A percentile compares a stretch with the other conserved stretches of the same genome.
Evolutionary conservation across 2,113 vertebrate genomes (phyloP).

Genomic region (Acanthochromis polyacanthus): DNA sequence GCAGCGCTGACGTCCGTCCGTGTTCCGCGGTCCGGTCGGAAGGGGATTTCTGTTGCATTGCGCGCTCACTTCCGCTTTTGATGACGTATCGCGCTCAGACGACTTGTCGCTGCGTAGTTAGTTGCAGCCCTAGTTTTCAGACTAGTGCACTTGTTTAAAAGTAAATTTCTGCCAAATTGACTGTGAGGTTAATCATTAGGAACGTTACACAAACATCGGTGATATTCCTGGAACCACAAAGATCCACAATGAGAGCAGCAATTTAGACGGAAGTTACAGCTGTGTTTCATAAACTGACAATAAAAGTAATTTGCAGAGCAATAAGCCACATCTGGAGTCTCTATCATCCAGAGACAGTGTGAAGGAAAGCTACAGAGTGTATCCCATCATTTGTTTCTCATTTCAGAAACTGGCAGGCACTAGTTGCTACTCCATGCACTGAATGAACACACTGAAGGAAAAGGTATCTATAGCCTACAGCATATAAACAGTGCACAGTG

Average conservation of each 20-base stretch:
- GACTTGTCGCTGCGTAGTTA: too few species aligned
- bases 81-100: too few species aligned
- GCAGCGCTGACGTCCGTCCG: too few species aligned
- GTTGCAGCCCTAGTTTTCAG: too few species aligned
- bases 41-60: too few species aligned
- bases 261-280: neutral
- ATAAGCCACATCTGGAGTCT: neutral
- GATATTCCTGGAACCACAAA: neutral
- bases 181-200: too few species aligned
- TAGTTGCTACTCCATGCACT: neutral
- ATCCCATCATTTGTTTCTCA: neutral
- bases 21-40: too few species aligned
- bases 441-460: neutral
- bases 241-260: neutral
- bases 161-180: too few species aligned
- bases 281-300: neutral
- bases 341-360: neutral
- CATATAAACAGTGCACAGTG: neutral
- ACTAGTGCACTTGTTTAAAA: too few species aligned
- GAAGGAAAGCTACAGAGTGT: neutral
- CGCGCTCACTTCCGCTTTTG: too few species aligned
- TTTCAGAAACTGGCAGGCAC: neutral
- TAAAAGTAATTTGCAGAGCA: neutral
- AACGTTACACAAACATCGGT: neutral
- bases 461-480: neutral